Percentiles rank a stretch among this genome's conserved stretches.
These are phyloP conservation scores for Leptocoma aspasia DNA, from an alignment of 2,113 vertebrate species.

Conservation along the genomic window DNA sequence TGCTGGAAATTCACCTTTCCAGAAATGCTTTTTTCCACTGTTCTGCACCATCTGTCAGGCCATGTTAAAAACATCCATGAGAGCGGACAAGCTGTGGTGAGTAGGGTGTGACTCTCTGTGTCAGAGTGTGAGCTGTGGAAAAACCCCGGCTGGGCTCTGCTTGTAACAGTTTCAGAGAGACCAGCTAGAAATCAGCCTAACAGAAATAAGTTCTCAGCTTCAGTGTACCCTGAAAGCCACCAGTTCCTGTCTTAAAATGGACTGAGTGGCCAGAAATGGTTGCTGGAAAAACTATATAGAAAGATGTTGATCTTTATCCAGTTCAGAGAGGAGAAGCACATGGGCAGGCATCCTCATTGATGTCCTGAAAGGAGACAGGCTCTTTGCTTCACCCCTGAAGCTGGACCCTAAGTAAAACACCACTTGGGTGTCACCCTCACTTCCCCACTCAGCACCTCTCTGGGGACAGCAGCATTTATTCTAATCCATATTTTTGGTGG, in stretches of 20 bases:
- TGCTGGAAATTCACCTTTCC: not conserved
- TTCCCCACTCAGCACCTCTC: not conserved
- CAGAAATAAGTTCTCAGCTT: not conserved
- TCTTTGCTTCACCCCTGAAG: not conserved
- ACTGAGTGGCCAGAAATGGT: not conserved
- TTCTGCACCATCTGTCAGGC: not conserved
- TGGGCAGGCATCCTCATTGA: not conserved
- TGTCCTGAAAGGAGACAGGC: not conserved
- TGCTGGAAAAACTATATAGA: not conserved
- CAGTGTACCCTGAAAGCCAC: not conserved
- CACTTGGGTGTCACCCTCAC: rapidly evolving
- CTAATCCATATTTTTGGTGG: not conserved
- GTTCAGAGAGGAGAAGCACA: not conserved
- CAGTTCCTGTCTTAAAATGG: not conserved
- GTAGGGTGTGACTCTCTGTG: not conserved
- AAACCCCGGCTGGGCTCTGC: not conserved
- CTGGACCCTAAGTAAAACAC: not conserved
- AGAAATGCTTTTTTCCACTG: not conserved
- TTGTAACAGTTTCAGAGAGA: not conserved
- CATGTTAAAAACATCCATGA: not conserved
- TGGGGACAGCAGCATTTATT: not conserved
- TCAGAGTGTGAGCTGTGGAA: not conserved
- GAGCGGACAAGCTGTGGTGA: not conserved
- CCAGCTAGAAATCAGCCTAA: not conserved
- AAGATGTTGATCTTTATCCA: not conserved